phyloP scores from a whole-genome alignment of 2,888 invertebrate genomes.

The Lacanobia oleracea region DNA sequence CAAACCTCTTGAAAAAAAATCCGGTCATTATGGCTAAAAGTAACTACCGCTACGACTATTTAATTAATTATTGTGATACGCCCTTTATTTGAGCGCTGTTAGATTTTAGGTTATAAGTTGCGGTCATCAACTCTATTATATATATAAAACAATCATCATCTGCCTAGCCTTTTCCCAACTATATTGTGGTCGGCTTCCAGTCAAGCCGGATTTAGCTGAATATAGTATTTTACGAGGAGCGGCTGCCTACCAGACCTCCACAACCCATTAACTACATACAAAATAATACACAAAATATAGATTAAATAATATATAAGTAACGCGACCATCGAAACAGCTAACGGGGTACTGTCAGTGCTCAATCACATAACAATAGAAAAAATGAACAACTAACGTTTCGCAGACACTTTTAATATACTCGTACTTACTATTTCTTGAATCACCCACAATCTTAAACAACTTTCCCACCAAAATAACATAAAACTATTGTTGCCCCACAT shows the following conservation, averaged over 20 bases:
- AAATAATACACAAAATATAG: too few species aligned
- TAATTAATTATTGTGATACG: too few species aligned
- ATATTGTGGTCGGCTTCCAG: too few species aligned
- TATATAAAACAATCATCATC: too few species aligned
- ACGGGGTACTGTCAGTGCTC: background rate
- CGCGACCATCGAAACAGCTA: background rate
- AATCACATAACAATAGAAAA: conserved; percentile 1
- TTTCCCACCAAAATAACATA: conserved; percentile 58
- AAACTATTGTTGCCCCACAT: conserved; percentile 69
- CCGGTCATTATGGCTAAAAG: background rate
- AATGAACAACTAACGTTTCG: conserved; percentile 9
- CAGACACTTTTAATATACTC: conserved; percentile 9
- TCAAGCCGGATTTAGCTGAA: too few species aligned
- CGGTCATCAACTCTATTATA: background rate
- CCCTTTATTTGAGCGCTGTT: too few species aligned
- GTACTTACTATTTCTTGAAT: conserved; percentile 10
- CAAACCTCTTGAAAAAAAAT: background rate
- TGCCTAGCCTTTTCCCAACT: too few species aligned
- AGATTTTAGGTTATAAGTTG: too few species aligned
- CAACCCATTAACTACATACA: too few species aligned
- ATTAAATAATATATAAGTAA: too few species aligned
- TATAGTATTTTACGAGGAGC: too few species aligned
- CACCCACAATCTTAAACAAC: conserved; percentile 30
- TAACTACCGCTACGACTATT: background rate
- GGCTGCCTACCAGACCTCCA: too few species aligned